Base-by-base conservation (phyloP, 2,113 vertebrate genomes). In the Indicator indicator region DNA sequence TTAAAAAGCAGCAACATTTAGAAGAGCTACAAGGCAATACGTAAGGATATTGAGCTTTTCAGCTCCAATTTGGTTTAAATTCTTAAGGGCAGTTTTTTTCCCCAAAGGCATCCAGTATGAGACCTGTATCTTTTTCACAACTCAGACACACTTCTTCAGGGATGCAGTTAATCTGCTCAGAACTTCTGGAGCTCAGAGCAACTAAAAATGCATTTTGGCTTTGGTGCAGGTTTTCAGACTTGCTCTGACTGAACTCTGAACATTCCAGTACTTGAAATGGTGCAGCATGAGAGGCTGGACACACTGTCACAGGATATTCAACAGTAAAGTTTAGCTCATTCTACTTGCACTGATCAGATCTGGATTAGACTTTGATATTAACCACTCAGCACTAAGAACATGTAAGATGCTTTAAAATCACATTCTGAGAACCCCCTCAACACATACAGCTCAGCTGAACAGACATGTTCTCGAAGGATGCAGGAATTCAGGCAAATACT, bases 191-290 rank as follows among this genome's bases (percentile, higher is more conserved):
- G 7, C 33, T 83, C 30, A 33, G 54, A 86, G 9, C 59, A 92
- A 72, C n/a, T 65, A 69, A 65, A 95, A 89, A 69, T 10, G 32
- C 54, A 64, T 68, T 94, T 93, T n/a, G 90, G 77, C 58, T 90
- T 77, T 7, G 12, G 12, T 75, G 11, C 23, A 54, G 68, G 40
- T 67, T 71, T 91, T 77, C 80, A 81, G 32, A 40, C 48, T 73
- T 2, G 1, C 20, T 63, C 9, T 30, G 42, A 71, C 33, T 83
- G 36, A 59, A 56, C 28, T 72, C 28, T 8, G 21, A 54, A 8
- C 48, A 33, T 78, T 75, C 17, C 38, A 89, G 65, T 2, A 52
- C 4, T 42, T 42, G 24, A 83, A 77, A 71, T 3, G 1, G 30
- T 3, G 3, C n/a, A 87, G 58, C 9, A 46, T 55, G 32, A 82